Conservation (phyloP, 2,797 vertebrate genomes). For the Bradypus variegatus region DNA sequence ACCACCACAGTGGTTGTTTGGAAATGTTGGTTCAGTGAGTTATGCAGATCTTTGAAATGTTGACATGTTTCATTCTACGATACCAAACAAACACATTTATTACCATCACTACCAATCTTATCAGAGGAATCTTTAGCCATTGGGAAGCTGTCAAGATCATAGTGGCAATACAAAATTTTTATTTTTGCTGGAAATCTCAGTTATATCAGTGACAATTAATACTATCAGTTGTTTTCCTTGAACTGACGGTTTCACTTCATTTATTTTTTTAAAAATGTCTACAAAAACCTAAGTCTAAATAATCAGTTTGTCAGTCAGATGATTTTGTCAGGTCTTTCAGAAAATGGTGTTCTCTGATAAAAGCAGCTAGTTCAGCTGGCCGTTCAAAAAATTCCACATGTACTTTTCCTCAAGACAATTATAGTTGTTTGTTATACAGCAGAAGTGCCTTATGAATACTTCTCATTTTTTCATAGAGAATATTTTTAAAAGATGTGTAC, state of each 20-base stretch:
- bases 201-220: background rate
- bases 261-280: background rate
- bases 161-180: background rate
- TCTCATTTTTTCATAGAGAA: background rate
- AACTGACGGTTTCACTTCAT: background rate
- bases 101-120: background rate
- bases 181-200: background rate
- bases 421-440: background rate
- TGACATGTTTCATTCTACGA: background rate
- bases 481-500: background rate
- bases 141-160: background rate
- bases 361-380: background rate
- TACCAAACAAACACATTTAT: background rate
- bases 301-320: background rate
- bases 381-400: background rate
- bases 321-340: too few species aligned
- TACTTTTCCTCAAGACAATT: background rate
- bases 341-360: background rate
- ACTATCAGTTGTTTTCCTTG: background rate
- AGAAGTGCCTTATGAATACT: background rate
- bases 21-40: background rate
- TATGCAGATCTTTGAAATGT: background rate
- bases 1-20: background rate
- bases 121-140: background rate
- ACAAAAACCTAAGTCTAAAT: background rate